Percentiles rank a stretch among this genome's conserved stretches.
phyloP scores from a whole-genome alignment of 2,113 vertebrate genomes.

The Centropus bengalensis region DNA sequence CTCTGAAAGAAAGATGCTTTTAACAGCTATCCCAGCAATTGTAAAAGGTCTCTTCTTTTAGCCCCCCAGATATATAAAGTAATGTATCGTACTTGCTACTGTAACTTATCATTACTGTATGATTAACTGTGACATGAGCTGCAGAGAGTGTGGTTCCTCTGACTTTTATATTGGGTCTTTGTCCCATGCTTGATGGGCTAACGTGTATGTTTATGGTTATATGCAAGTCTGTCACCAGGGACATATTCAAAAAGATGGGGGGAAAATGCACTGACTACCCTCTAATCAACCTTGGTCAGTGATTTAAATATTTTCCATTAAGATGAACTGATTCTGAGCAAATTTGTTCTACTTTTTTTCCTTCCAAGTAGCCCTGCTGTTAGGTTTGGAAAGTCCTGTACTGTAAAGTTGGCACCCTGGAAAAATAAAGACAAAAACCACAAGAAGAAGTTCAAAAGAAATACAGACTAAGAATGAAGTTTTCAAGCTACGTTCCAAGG shows the following conservation, averaged over 20 bases:
- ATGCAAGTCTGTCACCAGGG: background rate
- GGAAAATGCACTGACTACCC: background rate
- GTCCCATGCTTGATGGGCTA: background rate
- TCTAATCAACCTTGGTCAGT: constrained; percentile 22
- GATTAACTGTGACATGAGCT: background rate
- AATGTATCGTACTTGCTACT: background rate
- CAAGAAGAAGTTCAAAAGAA: constrained; percentile 82
- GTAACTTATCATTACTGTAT: background rate
- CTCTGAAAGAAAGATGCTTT: background rate
- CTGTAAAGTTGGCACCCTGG: constrained; percentile 74
- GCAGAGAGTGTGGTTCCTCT: background rate
- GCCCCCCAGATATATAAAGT: background rate
- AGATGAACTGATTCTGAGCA: constrained; percentile 2
- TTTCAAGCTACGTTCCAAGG: constrained; percentile 80
- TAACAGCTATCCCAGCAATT: background rate
- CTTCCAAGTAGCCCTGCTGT: constrained; percentile 57
- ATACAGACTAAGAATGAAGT: constrained; percentile 78
- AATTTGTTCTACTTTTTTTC: constrained; percentile 53
- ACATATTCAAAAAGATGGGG: background rate
- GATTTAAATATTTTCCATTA: constrained; percentile 67
- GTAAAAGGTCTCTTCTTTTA: background rate
- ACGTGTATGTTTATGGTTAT: background rate
- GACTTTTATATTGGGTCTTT: background rate
- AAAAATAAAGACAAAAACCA: constrained; percentile 78
- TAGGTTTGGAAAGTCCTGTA: constrained; percentile 70